Conservation (phyloP, 1,140 invertebrate genomes). For the Scaptomyza graminum region DNA sequence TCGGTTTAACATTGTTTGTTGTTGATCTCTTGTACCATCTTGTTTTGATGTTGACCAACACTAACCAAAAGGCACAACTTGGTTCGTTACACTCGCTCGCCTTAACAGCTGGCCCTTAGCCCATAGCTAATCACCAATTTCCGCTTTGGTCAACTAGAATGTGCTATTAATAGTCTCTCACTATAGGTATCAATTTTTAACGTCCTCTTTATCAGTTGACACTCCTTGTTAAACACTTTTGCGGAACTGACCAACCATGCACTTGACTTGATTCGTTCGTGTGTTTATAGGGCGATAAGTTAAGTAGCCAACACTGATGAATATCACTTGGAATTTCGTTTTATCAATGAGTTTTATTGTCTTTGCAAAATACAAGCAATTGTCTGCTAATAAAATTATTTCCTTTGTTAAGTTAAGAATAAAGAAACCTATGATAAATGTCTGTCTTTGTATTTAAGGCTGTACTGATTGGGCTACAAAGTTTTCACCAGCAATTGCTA, state of each 20-base stretch:
- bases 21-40: constrained; percentile 19
- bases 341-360: constrained; percentile 27
- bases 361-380: neutral
- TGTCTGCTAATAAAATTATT: neutral
- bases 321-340: constrained; percentile 1
- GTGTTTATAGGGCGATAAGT: constrained; percentile 21
- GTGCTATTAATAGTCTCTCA: constrained; percentile 43
- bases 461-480: neutral
- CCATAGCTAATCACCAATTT: constrained; percentile 63
- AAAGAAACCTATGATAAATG: neutral
- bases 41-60: constrained; percentile 52
- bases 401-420: neutral
- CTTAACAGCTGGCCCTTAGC: constrained; percentile 55
- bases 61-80: constrained; percentile 10
- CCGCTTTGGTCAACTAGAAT: constrained; percentile 53
- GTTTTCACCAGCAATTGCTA: too few relatives aligned
- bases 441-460: neutral
- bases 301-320: constrained; percentile 10
- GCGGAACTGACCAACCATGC: constrained; percentile 11
- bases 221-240: constrained; percentile 19
- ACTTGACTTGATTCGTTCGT: constrained; percentile 23
- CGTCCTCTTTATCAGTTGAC: constrained; percentile 18
- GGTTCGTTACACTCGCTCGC: constrained; percentile 11
- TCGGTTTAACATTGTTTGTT: constrained; percentile 58
- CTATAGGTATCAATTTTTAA: constrained; percentile 1